These are phyloP conservation scores for Coregonus sp. DNA, from an alignment of 2,797 vertebrate genomes.

Conservation along the genomic window DNA sequence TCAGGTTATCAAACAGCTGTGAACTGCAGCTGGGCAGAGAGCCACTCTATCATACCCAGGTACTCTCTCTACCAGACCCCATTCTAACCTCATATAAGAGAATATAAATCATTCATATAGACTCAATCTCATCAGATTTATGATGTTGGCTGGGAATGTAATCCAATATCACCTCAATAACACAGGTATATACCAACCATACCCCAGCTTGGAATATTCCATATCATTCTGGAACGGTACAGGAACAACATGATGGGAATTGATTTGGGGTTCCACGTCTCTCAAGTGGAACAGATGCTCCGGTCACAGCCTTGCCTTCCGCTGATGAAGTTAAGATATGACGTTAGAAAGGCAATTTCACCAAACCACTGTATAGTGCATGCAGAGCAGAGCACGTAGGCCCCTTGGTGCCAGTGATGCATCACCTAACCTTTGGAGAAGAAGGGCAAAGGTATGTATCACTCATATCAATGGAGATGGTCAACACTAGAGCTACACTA, in stretches of 20 bases:
- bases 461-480: background rate
- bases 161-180: conserved; percentile 26
- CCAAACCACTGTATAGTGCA: conserved; percentile 26
- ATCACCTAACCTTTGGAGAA: conserved; percentile 61
- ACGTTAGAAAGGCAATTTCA: conserved; percentile 53
- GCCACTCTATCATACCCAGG: background rate
- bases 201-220: conserved; percentile 28
- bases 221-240: conserved; percentile 33
- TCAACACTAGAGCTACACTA: background rate
- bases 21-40: background rate
- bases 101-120: background rate
- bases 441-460: conserved; percentile 35
- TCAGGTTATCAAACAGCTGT: background rate
- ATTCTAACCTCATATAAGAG: background rate
- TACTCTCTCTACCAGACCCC: background rate
- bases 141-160: conserved; percentile 5
- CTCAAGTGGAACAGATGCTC: conserved; percentile 56
- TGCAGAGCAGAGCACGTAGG: background rate
- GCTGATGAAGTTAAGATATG: conserved; percentile 58
- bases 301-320: conserved; percentile 17
- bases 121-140: background rate
- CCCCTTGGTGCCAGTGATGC: conserved; percentile 12
- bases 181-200: conserved; percentile 19
- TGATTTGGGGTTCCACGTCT: conserved; percentile 38
- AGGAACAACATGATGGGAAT: conserved; percentile 18